Evolutionary conservation across 2,797 vertebrate species (phyloP), one percentile per base, ranked within the genome.

Genomic region (Gorsachius magnificus): DNA sequence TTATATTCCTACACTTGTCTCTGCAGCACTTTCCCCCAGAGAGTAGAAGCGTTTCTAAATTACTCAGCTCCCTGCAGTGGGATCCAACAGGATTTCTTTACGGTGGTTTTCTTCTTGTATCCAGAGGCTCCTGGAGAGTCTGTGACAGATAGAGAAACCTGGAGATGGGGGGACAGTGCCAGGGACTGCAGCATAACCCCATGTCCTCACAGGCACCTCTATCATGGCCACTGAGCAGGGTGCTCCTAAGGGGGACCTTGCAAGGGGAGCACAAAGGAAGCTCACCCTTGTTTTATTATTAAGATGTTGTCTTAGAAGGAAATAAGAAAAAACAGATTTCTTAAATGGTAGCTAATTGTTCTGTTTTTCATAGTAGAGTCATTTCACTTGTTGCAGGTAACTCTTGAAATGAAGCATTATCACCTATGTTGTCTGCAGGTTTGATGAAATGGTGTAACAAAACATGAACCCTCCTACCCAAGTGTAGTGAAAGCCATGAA

Each of bases 21-120:
- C 29, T 7, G 7, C 4, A 4, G 9, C 54, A 54, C 45, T 61
- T 68, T 43, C 16, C 5, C 14, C 9, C 4, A 0, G 1, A 45
- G 11, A 69, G 7, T 18, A 68, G 72, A 69, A 79, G 20, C 11
- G 21, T 60, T 70, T 85, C 48, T 25, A 58, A 83, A 81, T 31
- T 16, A 41, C 19, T 12, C 21, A 41, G 29, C 8, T n/a, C 36
- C 29, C 56, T 0, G 0, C 10, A 79, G 38, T 19, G 83, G n/a
- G 21, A 6, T 51, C 24, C 29, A 16, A 28, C 41, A 79, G 29
- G 12, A 10, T 77, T 92, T 63, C 51, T 70, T 58, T 68, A 48
- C 13, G 11, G 53, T 5, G 2, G 7, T 84, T 74, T 87, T 26
- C 12, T 64, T 51, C 22, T 65, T 3, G 4, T 19, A 72, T 9